Base-by-base conservation (phyloP, 2,888 invertebrate species). In the Xanthia icteritia region DNA sequence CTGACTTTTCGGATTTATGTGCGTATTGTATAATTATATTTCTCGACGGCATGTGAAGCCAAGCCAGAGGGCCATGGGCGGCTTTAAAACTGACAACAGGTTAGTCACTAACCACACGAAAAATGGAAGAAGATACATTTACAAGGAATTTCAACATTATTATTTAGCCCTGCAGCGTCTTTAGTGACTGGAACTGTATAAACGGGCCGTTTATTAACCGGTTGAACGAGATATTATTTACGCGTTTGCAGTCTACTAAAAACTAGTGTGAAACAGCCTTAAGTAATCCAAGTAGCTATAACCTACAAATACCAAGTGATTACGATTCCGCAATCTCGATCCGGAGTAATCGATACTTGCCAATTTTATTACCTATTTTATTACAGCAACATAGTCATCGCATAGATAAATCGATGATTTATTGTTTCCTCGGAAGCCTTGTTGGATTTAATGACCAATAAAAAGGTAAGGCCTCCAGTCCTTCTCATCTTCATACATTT, bases 381-480 rank as follows among this genome's bases (percentile, higher is more conserved):
- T 89, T 89, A 86, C 87, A 73, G 83, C 83, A 79, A 84, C 81
- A 86, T 83, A 88, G 87, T 90, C 89, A 89, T 89, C 89, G 83
- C 84, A 85, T 86, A 88, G 87, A 90, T 92, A 90, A 92, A 91
- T 91, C 86, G 84, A 90, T 91, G 89, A 92, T 91, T 91, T 91
- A 92, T 90, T 88, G 88, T 91, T 91, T 90, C 89, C 89, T 88
- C 83, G 83, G 88, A 90, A 83, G 83, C 86, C 84, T 90, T 90
- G 88, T 91, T 89, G 87, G 89, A 88, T 91, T 92, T 92, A 89
- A 92, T 92, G 89, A 86, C 84, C 86, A 89, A 91, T 92, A 92
- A 93, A 93, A 91, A 88, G 87, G 88, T 87, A 84, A 87, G 83
- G 82, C 82, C 77, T 85, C 73, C 72, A 77, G 70, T 76, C 74